These are phyloP conservation scores for Danionella cerebrum DNA, from an alignment of 2,113 vertebrate species.

Conservation along the genomic window DNA sequence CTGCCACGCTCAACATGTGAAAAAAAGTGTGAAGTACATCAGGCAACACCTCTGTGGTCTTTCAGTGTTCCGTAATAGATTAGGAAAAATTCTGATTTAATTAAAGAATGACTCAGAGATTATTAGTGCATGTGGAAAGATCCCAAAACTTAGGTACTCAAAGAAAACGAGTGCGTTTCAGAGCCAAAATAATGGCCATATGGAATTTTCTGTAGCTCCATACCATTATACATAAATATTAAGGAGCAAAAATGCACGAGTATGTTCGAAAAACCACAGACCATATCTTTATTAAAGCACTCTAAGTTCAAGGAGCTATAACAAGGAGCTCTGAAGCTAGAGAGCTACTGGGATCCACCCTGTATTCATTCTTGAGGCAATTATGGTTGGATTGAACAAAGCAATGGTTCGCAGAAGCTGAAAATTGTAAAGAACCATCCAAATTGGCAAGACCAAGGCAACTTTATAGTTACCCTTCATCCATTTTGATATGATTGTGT, in stretches of 20 bases:
- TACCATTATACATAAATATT: no score
- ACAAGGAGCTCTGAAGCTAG: constrained; percentile 13
- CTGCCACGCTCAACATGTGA: not conserved
- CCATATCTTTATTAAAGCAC: not conserved
- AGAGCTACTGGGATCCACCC: not conserved
- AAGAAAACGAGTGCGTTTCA: not conserved
- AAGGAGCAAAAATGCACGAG: no score
- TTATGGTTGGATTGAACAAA: no score
- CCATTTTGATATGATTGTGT: constrained; percentile 47
- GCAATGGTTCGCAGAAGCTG: no score
- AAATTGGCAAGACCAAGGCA: not conserved
- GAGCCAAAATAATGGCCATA: no score
- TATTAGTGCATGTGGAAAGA: not conserved
- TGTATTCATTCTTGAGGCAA: no score
- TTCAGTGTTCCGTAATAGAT: not conserved
- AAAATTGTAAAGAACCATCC: no score
- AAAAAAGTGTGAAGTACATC: not conserved
- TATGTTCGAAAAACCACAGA: constrained; percentile 47
- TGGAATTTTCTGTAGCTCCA: no score
- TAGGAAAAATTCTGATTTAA: not conserved
- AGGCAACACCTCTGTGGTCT: not conserved
- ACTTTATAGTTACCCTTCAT: not conserved
- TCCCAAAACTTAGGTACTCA: not conserved
- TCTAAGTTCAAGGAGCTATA: not conserved
- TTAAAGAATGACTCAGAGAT: not conserved